These are phyloP conservation scores for Agrotis exclamationis DNA, from an alignment of 2,888 invertebrate species.

Conservation along the genomic window DNA sequence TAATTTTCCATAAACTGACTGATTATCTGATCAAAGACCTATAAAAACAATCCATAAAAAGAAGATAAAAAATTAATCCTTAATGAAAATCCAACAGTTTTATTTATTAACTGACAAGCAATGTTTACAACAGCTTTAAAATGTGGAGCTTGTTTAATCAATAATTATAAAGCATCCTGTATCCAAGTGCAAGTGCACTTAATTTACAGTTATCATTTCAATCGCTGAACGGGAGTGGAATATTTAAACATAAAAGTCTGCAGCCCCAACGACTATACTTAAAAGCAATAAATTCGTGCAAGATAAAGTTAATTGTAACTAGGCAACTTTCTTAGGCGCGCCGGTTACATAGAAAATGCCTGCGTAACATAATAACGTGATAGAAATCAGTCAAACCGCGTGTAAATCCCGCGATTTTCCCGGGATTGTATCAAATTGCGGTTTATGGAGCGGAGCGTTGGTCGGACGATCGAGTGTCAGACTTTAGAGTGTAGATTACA, in stretches of 20 bases:
- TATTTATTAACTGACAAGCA: not conserved
- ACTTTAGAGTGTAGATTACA: conserved; percentile 79
- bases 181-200: conserved; percentile 28
- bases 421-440: conserved; percentile 81
- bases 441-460: conserved; percentile 75
- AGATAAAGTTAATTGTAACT: conserved; percentile 56
- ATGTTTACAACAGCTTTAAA: not conserved
- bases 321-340: conserved; percentile 37
- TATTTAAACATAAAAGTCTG: conserved; percentile 35
- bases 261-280: conserved; percentile 49
- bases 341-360: conserved; percentile 31
- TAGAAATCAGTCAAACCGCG: conserved; percentile 75
- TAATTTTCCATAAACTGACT: not conserved
- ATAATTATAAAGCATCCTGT: conserved; percentile 37
- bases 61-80: not conserved
- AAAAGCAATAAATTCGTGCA: conserved; percentile 50
- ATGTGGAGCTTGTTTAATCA: conserved; percentile 7
- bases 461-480: conserved; percentile 78
- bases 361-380: conserved; percentile 45
- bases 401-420: conserved; percentile 74
- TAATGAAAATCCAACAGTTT: conserved; percentile 6
- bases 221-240: conserved; percentile 31
- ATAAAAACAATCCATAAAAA: not conserved
- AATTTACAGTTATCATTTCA: conserved; percentile 43
- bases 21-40: not conserved